Conservation (phyloP, 2,888 invertebrate species). For the Eugnorisma glareosa region DNA sequence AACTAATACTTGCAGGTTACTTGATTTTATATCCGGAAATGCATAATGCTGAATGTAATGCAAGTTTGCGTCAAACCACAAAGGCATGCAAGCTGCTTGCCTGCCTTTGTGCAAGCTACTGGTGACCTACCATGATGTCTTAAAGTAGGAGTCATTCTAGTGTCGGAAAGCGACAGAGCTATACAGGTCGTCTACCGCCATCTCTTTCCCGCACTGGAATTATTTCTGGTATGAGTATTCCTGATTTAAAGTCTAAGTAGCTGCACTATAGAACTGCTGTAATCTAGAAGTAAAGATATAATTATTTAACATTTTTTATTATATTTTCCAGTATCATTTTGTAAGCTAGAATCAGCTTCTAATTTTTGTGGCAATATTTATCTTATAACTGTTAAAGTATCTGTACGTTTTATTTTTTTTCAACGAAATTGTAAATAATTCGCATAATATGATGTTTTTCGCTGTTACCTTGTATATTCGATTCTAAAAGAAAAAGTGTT, state of each 20-base stretch:
- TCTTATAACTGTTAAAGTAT: slow-evolving; percentile 1
- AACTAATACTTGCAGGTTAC: slow-evolving; percentile 31
- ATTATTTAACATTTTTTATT: slow-evolving; percentile 32
- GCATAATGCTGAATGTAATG: background rate
- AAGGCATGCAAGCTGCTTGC: background rate
- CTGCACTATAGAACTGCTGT: slow-evolving; percentile 40
- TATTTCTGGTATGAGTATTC: background rate
- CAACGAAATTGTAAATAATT: slow-evolving; percentile 48
- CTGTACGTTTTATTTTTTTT: background rate
- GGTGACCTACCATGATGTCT: no score
- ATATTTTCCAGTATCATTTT: slow-evolving; percentile 14
- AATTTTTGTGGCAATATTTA: slow-evolving; percentile 19
- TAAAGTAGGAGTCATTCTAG: no score
- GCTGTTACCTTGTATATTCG: slow-evolving; percentile 7
- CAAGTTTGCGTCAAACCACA: background rate
- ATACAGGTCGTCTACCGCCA: no score
- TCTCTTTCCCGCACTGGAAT: no score
- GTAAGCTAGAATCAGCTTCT: slow-evolving; percentile 2
- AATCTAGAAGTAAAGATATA: slow-evolving; percentile 27
- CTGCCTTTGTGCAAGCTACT: background rate
- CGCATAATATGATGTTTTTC: background rate
- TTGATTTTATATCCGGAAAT: slow-evolving; percentile 22
- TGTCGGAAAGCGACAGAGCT: no score
- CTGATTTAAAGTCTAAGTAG: slow-evolving; percentile 17
- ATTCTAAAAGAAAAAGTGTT: slow-evolving; percentile 24